These are phyloP conservation scores for Eospalax fontanierii DNA, from an alignment of 2,797 vertebrate species.

Conservation along the genomic window DNA sequence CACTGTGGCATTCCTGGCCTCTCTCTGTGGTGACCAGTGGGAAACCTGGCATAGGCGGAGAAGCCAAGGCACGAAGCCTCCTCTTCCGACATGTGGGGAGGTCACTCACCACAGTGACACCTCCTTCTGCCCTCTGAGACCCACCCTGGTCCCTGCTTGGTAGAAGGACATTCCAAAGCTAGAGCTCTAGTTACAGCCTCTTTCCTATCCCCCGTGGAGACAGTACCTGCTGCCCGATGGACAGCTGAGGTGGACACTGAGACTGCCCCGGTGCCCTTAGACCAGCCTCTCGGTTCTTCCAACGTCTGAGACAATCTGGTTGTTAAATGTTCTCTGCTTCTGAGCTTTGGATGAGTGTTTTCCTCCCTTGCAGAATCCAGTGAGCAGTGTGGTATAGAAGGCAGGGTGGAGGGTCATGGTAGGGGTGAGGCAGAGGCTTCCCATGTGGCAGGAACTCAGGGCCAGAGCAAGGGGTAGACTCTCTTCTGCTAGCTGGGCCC, in stretches of 20 bases:
- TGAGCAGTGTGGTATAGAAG: background rate
- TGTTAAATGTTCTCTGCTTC: background rate
- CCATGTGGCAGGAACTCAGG: background rate
- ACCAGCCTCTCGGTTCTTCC: background rate
- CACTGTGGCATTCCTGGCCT: background rate
- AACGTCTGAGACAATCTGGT: background rate
- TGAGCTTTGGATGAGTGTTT: background rate
- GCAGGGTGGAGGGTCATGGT: background rate
- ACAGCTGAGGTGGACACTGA: background rate
- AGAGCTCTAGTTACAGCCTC: no score
- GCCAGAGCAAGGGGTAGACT: background rate
- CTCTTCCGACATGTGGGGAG: accelerated
- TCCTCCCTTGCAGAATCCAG: background rate
- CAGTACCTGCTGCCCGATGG: no score
- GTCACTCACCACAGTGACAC: accelerated
- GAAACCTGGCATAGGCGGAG: background rate
- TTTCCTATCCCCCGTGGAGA: background rate
- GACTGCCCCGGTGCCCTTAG: background rate
- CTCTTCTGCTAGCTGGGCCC: no score
- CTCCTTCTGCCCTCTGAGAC: background rate
- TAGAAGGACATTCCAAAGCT: background rate
- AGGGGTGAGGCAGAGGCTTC: background rate
- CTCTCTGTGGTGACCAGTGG: accelerated
- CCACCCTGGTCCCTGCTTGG: background rate
- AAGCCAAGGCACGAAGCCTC: accelerated